Evolutionary conservation across 2,888 invertebrate species (phyloP).

Genomic region (Pollenia angustigena): DNA sequence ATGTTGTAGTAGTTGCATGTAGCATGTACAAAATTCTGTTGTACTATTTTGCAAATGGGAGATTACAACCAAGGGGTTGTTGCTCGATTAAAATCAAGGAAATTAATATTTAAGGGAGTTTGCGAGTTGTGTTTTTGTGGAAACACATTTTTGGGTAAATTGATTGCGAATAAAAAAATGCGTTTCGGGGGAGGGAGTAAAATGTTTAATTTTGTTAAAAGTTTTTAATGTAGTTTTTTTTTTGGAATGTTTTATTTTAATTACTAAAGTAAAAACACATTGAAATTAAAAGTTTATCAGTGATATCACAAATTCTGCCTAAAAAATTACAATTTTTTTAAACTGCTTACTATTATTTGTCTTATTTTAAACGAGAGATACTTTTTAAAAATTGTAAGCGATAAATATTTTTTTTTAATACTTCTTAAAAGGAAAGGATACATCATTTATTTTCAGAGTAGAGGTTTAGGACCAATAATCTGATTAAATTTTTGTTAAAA

Average conservation of each 20-base stretch:
- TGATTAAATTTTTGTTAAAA: too few relatives aligned
- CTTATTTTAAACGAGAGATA: too few relatives aligned
- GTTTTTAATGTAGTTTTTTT: not conserved
- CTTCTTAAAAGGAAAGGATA: too few relatives aligned
- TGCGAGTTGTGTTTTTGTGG: constrained; percentile 6
- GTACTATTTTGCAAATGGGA: constrained; percentile 38
- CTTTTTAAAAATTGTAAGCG: too few relatives aligned
- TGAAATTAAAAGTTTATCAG: not conserved
- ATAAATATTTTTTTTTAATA: too few relatives aligned
- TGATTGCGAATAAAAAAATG: constrained; percentile 83
- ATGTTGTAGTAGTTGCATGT: constrained; percentile 21
- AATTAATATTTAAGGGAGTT: constrained; percentile 69
- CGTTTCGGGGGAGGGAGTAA: constrained; percentile 8
- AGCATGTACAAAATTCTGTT: not conserved
- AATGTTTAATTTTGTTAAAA: constrained; percentile 45
- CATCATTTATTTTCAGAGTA: too few relatives aligned
- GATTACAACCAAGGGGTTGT: constrained; percentile 62
- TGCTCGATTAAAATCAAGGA: constrained; percentile 68
- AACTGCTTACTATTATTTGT: too few relatives aligned
- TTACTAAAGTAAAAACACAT: not conserved
- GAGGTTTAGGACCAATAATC: too few relatives aligned
- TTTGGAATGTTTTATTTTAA: constrained; percentile 16
- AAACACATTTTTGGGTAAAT: constrained; percentile 75
- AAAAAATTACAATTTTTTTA: too few relatives aligned
- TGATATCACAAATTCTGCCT: too few relatives aligned